Conservation (phyloP, 2,797 vertebrate genomes). For the Schizopygopsis pylzovi region DNA sequence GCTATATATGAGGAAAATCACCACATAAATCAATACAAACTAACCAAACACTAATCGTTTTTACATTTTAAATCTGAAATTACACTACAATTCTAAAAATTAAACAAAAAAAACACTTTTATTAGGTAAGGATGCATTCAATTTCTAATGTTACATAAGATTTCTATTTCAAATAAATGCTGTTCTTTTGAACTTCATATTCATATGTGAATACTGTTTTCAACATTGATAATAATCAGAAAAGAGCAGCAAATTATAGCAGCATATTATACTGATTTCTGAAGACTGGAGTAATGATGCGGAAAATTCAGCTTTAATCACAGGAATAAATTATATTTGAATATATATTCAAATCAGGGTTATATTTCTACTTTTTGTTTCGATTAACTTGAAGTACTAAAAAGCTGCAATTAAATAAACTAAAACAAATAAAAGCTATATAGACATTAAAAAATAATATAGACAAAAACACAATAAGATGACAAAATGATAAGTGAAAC, state of each 20-base stretch:
- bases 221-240: not conserved
- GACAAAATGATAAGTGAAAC: not conserved
- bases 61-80: not conserved
- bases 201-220: not conserved
- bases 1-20: conserved; percentile 70
- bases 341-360: not conserved
- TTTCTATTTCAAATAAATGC: not conserved
- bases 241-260: not conserved
- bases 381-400: not conserved
- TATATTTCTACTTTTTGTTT: not conserved
- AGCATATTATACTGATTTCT: not conserved
- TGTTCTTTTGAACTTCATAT: not conserved
- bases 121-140: not conserved
- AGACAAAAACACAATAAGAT: not conserved
- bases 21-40: not conserved
- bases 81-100: not conserved
- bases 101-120: not conserved
- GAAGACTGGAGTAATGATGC: not conserved
- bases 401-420: not conserved
- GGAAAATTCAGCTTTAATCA: not conserved
- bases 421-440: too few species aligned
- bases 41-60: not conserved
- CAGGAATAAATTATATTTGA: not conserved
- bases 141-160: not conserved
- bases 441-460: not conserved